Conservation (phyloP, 2,888 invertebrate species). For the Myathropa florea region DNA sequence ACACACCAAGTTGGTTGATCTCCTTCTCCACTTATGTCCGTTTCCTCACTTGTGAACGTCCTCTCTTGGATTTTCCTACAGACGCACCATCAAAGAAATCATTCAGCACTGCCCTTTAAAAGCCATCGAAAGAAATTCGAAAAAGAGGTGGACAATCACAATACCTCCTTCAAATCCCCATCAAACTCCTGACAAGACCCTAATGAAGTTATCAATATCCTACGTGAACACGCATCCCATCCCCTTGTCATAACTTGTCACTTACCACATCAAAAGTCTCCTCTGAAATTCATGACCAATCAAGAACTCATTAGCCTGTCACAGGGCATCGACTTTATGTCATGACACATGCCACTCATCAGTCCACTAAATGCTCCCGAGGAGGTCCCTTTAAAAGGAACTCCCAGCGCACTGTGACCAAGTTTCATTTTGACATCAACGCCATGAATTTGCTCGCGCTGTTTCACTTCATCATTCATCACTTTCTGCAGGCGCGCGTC, state of each 20-base stretch:
- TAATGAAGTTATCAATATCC: slow-evolving; percentile 25
- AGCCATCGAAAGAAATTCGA: too few relatives aligned
- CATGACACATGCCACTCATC: neutral
- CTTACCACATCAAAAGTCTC: slow-evolving; percentile 6
- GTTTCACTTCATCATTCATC: slow-evolving; percentile 74
- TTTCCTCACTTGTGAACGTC: too few relatives aligned
- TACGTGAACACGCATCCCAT: neutral
- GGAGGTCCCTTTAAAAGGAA: slow-evolving; percentile 28
- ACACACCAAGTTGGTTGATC: too few relatives aligned
- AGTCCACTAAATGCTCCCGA: neutral
- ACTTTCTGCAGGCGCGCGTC: slow-evolving; percentile 74
- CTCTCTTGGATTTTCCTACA: too few relatives aligned
- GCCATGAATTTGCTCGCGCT: slow-evolving; percentile 52
- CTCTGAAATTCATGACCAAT: slow-evolving; percentile 25
- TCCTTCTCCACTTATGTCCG: too few relatives aligned
- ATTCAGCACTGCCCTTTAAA: too few relatives aligned
- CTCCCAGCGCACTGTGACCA: neutral
- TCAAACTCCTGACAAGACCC: neutral
- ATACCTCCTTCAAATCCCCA: neutral
- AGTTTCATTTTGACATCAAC: neutral
- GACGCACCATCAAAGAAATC: too few relatives aligned
- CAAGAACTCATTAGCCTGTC: slow-evolving; percentile 43
- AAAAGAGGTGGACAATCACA: too few relatives aligned
- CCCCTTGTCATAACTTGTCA: neutral
- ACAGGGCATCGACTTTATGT: neutral